Conservation (phyloP, 2,113 vertebrate species). For the Ailuropoda melanoleuca region DNA sequence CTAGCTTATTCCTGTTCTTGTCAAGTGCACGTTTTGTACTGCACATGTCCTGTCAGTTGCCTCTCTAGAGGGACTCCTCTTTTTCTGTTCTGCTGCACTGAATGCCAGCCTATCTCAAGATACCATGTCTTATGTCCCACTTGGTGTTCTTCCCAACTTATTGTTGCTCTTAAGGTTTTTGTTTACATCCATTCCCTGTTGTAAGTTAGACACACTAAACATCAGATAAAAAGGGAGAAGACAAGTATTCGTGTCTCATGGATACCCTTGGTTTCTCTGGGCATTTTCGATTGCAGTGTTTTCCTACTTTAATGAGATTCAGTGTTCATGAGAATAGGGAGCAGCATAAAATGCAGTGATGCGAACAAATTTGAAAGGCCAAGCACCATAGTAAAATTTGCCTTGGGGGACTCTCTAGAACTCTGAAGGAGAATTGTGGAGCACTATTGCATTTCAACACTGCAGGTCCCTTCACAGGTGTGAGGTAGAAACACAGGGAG, state of each 20-base stretch:
- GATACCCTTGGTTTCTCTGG: slow-evolving; percentile 67
- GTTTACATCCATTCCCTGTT: slow-evolving; percentile 52
- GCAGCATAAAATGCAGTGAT: slow-evolving; percentile 77
- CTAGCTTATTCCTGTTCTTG: not conserved
- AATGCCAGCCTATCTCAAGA: not conserved
- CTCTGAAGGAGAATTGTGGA: slow-evolving; percentile 62
- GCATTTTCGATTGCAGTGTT: slow-evolving; percentile 67
- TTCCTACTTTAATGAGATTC: slow-evolving; percentile 79
- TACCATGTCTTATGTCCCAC: not conserved
- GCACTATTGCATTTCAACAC: slow-evolving; percentile 55
- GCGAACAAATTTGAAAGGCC: slow-evolving; percentile 67
- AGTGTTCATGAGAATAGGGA: slow-evolving; percentile 75
- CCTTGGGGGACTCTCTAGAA: slow-evolving; percentile 77
- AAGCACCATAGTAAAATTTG: slow-evolving; percentile 68
- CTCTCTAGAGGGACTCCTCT: not conserved
- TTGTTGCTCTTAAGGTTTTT: slow-evolving; percentile 58
- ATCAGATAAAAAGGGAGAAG: slow-evolving; percentile 61
- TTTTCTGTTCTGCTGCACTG: not conserved
- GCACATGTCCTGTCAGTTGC: not conserved
- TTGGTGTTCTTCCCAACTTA: slow-evolving; percentile 35
- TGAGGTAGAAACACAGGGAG: not conserved
- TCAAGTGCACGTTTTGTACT: not conserved
- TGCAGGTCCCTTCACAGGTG: not conserved
- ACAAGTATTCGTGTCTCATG: slow-evolving; percentile 54
- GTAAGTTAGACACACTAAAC: slow-evolving; percentile 48